Base-by-base conservation (phyloP, 92 coral and sea anemone genomes). In the Zoanthus sociatus region DNA sequence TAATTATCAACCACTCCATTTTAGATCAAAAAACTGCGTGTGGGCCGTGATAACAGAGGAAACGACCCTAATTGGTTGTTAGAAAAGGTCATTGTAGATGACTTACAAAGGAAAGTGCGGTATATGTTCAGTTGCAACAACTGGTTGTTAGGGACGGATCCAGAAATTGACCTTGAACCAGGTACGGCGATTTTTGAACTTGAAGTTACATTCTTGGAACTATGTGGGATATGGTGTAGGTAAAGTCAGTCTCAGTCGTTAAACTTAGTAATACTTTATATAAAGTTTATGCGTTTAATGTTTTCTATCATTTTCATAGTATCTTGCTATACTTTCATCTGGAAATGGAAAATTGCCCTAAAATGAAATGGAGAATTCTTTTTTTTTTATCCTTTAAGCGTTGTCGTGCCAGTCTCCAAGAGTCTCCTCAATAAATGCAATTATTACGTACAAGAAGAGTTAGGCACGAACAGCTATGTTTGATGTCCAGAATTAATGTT, bases 21-120 rank as follows among this genome's bases (percentile, higher is more conserved):
- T 48, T 88, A 96, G 99, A 91, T 96, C 47, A 94, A 86, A 48
- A 91, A 92, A 66, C 87, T 97, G 56, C 95, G 95, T 9, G 85
- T 97, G 72, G 83, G 95, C 64, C 98, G 95, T 56, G 97, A 97
- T 55, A 87, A 93, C 84, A 83, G 90, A 18, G 99, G 99, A 37
- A 83, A 84, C 0, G 79, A 86, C 70, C 92, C 96, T 32, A 93
- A 95, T 50, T 97, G 99, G 99, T 92, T 92, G 86, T 86, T 97
- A 31, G 99, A 97, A 64, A 94, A 90, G 55, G 93, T 97, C 68
- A 93, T 78, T 55, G 90, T 97, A 73, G 95, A 95, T 76, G 92
- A 95, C 44, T 92, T 94, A 12, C 95, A 93, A 76, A 93, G 88
- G 71, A 90, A 93, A 14, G 96, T 93, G 31, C 95, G 94, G 51